phyloP scores from a whole-genome alignment of 1,140 invertebrate genomes.

The Oreohelix idahoensis region DNA sequence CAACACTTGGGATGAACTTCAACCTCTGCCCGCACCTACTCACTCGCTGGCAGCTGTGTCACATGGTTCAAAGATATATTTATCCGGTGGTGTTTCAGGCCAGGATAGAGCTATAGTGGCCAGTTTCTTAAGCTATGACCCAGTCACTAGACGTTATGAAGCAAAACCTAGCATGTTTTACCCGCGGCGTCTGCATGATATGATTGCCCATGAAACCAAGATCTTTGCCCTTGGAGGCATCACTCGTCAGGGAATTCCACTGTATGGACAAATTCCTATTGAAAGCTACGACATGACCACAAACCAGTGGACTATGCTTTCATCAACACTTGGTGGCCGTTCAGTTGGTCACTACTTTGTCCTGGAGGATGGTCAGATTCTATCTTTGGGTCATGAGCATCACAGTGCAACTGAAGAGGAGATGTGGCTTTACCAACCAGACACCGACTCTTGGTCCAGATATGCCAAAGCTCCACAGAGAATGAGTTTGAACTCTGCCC shows the following conservation, averaged over 20 bases:
- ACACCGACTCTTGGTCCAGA: constrained; percentile 63
- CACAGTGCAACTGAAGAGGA: constrained; percentile 70
- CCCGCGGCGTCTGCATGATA: constrained; percentile 69
- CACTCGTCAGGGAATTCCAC: constrained; percentile 60
- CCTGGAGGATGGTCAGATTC: constrained; percentile 61
- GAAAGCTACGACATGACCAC: constrained; percentile 65
- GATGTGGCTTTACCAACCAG: constrained; percentile 67
- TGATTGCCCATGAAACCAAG: constrained; percentile 61
- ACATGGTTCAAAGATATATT: constrained; percentile 62
- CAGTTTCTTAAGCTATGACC: constrained; percentile 63
- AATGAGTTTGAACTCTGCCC: constrained; percentile 66
- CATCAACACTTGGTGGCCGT: constrained; percentile 68
- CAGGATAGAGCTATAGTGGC: constrained; percentile 65
- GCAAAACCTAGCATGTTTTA: constrained; percentile 68
- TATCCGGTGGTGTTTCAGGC: constrained; percentile 67
- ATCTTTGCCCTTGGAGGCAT: constrained; percentile 70
- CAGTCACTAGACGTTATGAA: constrained; percentile 60
- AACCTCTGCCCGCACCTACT: constrained; percentile 79
- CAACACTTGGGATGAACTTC: constrained; percentile 84
- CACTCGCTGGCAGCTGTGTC: constrained; percentile 66
- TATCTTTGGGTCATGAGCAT: constrained; percentile 70
- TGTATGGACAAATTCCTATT: constrained; percentile 70
- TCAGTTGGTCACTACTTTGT: constrained; percentile 70
- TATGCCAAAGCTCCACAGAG: constrained; percentile 68
- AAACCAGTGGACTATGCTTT: constrained; percentile 70